Base-by-base conservation (phyloP, 2,113 vertebrate genomes). In the Nothoprocta perdicaria region DNA sequence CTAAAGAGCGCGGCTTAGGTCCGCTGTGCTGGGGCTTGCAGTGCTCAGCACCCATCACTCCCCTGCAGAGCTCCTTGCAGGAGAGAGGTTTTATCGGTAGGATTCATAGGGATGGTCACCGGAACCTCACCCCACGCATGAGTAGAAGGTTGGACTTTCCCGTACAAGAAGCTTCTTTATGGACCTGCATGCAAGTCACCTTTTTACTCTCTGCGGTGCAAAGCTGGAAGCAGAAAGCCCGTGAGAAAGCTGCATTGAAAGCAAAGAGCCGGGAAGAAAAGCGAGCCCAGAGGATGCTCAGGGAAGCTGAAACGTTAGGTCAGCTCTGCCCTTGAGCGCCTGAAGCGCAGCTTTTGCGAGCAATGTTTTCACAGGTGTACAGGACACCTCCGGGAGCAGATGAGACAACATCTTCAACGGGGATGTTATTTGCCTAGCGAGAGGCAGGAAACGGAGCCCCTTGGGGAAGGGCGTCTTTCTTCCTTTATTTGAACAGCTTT, bases 401-500 rank as follows among this genome's bases (percentile, higher is more conserved):
- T 3, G 0, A 48, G 55, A 29, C 88, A 53, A 22, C 5, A 1
- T 35, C 81, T 65, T 58, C 43, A 8, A 3, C 1, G 12, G 57
- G 15, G 2, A 0, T 45, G 90, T 88, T 78, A 14, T 94, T 78
- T 66, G 92, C 55, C 19, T 15, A 79, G 61, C 0, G 0, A 74
- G 72, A 40, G 8, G 31, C 91, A 46, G 87, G 89, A 87, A 80
- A 46, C 0, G 1, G 46, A 87, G 22, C 50, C 72, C 84, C 88
- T 33, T 40, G 69, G 41, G 71, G 16, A 57, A 61, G 57, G 40
- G 23, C 4, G 40, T 7, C 27, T 43, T 52, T 57, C 61, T 23
- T 5, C 31, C 40, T 88, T 78, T 94, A 78, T 91, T 93, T 93
- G 48, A 23, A 71, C 91, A 94, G 91, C 84, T 91, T 91, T 79